phyloP scores from a whole-genome alignment of 2,888 invertebrate species.

The Trissolcus brochymenae region DNA sequence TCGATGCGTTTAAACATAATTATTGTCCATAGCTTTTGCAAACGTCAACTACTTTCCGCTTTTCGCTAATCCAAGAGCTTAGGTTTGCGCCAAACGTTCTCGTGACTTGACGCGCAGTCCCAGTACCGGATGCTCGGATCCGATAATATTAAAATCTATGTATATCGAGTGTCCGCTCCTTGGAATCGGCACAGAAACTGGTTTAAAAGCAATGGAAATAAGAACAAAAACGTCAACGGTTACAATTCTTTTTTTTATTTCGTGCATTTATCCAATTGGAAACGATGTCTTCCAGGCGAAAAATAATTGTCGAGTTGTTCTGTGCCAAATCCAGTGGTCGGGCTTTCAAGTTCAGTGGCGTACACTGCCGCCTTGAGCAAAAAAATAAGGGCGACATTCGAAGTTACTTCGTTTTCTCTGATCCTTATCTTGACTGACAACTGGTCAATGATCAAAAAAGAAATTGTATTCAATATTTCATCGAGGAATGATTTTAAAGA shows the following conservation, averaged over 20 bases:
- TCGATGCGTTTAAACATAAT: constrained; percentile 32
- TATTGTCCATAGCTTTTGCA: constrained; percentile 41
- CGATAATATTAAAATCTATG: constrained; percentile 55
- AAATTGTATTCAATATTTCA: no score
- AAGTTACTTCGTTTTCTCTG: no score
- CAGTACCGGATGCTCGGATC: constrained; percentile 33
- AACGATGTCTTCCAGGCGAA: constrained; percentile 54
- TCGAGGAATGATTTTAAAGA: no score
- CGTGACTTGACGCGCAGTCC: constrained; percentile 38
- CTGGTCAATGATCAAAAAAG: no score
- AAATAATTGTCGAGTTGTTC: constrained; percentile 17
- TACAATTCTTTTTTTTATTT: constrained; percentile 8
- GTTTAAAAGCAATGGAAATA: constrained; percentile 6
- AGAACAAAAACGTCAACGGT: constrained; percentile 2
- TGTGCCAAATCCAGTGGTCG: constrained; percentile 50
- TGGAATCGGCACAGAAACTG: constrained; percentile 52
- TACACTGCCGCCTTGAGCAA: constrained; percentile 34
- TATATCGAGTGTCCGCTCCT: constrained; percentile 52
- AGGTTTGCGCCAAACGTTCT: constrained; percentile 36
- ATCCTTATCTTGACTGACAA: no score
- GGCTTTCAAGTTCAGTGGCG: constrained; percentile 59
- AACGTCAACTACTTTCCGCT: constrained; percentile 50
- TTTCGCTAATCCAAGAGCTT: constrained; percentile 21
- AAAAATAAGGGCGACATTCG: no score
- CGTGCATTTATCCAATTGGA: constrained; percentile 31